Conservation (phyloP, 92 coral and sea anemone genomes). For the Palythoa caribaeorum region DNA sequence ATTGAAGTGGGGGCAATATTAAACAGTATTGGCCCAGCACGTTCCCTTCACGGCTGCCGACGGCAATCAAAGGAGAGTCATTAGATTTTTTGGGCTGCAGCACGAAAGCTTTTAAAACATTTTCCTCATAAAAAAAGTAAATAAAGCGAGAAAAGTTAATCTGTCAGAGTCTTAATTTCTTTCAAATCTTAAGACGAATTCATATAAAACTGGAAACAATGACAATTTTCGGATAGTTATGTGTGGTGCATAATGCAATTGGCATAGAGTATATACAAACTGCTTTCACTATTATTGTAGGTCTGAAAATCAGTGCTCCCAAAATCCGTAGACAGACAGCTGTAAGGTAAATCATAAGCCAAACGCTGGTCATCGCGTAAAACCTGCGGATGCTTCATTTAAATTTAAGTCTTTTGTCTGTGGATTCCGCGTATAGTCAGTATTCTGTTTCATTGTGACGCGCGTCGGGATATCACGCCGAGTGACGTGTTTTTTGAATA, state of each 20-base stretch:
- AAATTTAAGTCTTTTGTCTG: background rate
- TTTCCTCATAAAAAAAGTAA: background rate
- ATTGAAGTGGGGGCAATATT: conserved; percentile 34
- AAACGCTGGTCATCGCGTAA: background rate
- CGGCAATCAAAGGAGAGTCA: conserved; percentile 34
- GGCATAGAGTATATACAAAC: too few relatives aligned
- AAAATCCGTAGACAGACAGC: background rate
- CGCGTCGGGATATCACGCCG: background rate
- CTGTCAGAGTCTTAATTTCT: background rate
- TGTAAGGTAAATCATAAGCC: background rate
- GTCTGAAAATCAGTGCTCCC: background rate
- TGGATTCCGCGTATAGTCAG: background rate
- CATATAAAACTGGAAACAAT: background rate
- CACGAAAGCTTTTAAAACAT: conserved; percentile 38
- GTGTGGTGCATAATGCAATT: too few relatives aligned
- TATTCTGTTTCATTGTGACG: conserved; percentile 8
- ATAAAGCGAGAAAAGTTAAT: background rate
- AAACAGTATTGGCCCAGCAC: conserved; percentile 41
- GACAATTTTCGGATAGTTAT: background rate
- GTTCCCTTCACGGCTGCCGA: conserved; percentile 36
- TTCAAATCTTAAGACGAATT: background rate
- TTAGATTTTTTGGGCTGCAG: conserved; percentile 11
- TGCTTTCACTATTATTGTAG: background rate
- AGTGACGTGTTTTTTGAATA: conserved; percentile 21
- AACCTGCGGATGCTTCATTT: background rate